Evolutionary conservation across 2,113 vertebrate genomes (phyloP), one percentile per base, ranked within the genome.

Genomic region (Erythrolamprus reginae): DNA sequence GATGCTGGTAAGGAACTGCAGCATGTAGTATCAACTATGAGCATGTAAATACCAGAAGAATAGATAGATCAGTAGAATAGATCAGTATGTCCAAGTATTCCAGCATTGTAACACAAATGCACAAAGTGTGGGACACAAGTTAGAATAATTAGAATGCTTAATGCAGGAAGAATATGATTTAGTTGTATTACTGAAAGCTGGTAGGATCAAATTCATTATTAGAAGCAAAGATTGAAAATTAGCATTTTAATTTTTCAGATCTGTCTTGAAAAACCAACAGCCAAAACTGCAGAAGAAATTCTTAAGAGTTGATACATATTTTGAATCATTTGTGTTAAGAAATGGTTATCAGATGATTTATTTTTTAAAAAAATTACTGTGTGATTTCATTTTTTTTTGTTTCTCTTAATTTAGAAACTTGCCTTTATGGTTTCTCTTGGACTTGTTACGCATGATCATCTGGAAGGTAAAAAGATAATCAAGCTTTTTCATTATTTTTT

Each of bases 391-490:
- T n/a, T 61, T 82, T 61, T 82, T 91, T 89, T 95, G 92, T 92
- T 94, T 88, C 88, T 94, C 33, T 82, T 82, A 90, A 86, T 89
- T 92, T 94, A 99, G 99, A 99, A 99, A 99, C 98, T 99, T 96
- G 98, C 99, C 97, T 99, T 99, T 96, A 99, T 99, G 99, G 98
- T 99, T 94, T 99, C 99, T 93, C 96, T 99, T 91, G 99, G 99
- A 84, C 96, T 99, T 82, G 99, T 99, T 82, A 99, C 99, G 96
- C 98, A 99, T 28, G 98, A 99, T 96, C 99, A 99, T 96, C 95
- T 99, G 94, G 98, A 99, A 98, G 99, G 99, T 99, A 97, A 97
- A 97, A 91, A 91, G 70, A 42, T 42, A 77, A 77, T 21, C 33
- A 77, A 38, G 65, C 7, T 10, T 77, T 42, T 42, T 77, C 17